Conservation (phyloP, 2,797 vertebrate species). For the Macrochelys suwanniensis region DNA sequence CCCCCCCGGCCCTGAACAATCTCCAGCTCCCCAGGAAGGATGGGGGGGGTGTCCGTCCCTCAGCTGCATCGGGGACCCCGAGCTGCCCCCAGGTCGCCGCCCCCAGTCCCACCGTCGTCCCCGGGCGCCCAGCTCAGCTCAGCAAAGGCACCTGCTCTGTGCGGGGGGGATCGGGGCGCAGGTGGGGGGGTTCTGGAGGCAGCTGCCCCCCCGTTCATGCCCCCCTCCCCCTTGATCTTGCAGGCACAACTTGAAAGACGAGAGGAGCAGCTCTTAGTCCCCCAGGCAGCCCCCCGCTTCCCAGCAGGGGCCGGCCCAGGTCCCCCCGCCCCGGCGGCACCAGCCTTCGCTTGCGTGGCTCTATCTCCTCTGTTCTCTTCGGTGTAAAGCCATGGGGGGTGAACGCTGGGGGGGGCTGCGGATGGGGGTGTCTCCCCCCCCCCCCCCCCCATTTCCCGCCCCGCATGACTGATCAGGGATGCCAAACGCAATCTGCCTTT, state of each 20-base stretch:
- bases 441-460: not conserved
- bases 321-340: not conserved
- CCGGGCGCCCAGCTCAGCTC: not conserved
- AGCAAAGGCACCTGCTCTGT: not conserved
- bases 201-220: not conserved
- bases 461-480: not conserved
- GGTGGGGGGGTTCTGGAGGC: not conserved
- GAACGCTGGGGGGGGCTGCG: not conserved
- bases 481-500: conserved; percentile 10
- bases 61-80: too few relatives aligned
- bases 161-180: not conserved
- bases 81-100: not conserved
- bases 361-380: not conserved
- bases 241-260: conserved; percentile 90
- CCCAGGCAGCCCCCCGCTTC: not conserved
- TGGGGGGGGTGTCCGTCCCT: too few relatives aligned
- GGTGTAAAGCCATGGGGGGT: not conserved
- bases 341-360: not conserved
- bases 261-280: conserved; percentile 68
- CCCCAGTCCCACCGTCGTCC: not conserved
- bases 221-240: not conserved
- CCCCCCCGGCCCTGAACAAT: not conserved
- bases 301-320: not conserved
- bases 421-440: not conserved
- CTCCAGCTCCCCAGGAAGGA: not conserved